phyloP scores from a whole-genome alignment of 92 coral and sea anemone genomes.

The Parazoanthus darwini region DNA sequence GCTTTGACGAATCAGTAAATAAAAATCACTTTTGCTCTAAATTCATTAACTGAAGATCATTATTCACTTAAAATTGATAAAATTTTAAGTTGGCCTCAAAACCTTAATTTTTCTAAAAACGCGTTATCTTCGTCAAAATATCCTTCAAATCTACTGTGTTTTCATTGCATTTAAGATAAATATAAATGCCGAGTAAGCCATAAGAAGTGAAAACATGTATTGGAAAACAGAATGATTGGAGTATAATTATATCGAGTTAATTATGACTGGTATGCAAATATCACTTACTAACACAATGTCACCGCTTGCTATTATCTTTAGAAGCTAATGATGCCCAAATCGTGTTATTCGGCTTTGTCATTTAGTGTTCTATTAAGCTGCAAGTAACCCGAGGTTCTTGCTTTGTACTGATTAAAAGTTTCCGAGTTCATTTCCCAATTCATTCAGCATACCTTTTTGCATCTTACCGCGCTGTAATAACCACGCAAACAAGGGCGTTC shows the following conservation, averaged over 20 bases:
- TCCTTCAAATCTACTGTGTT: background rate
- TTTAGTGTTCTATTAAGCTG: background rate
- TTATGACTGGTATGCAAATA: conserved; percentile 19
- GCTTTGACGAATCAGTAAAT: conserved; percentile 26
- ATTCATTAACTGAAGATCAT: conserved; percentile 31
- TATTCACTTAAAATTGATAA: conserved; percentile 21
- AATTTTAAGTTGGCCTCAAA: conserved; percentile 9
- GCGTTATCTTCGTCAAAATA: conserved; percentile 5
- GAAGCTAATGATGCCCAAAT: conserved; percentile 15
- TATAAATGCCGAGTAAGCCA: background rate
- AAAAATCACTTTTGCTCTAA: conserved; percentile 15
- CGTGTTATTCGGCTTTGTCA: conserved; percentile 21
- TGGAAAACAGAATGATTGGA: conserved; percentile 22
- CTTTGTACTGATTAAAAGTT: conserved; percentile 35
- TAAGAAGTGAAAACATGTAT: background rate
- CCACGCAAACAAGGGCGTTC: conserved; percentile 38
- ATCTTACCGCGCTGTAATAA: background rate
- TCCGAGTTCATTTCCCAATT: conserved; percentile 44
- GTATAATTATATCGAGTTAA: conserved; percentile 27
- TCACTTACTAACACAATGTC: conserved; percentile 16
- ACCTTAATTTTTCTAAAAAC: conserved; percentile 1
- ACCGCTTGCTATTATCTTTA: conserved; percentile 9
- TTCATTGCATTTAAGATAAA: conserved; percentile 3
- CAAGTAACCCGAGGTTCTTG: conserved; percentile 17
- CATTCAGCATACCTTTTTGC: conserved; percentile 31